phyloP scores from a whole-genome alignment of 1,140 invertebrate species.

The Diachasma alloeum region DNA sequence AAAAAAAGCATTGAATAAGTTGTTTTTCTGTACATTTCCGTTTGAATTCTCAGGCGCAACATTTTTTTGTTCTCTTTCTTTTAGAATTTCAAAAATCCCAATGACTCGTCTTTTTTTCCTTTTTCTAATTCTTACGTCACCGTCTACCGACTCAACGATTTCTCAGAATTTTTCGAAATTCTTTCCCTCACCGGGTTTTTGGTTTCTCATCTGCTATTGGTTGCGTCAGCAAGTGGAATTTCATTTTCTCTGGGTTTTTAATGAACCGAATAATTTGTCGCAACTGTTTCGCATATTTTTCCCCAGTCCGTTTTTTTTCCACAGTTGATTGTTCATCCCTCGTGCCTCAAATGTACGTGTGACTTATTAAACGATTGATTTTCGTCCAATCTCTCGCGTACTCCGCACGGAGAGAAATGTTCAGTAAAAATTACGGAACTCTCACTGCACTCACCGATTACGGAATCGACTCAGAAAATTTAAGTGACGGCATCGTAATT shows the following conservation, averaged over 20 bases:
- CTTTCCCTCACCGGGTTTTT: constrained; percentile 25
- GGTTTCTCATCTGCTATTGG: neutral
- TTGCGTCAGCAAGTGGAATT: neutral
- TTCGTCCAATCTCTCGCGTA: no score
- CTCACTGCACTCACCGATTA: no score
- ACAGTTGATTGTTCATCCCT: no score
- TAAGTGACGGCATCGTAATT: no score
- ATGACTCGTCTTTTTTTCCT: constrained; percentile 36
- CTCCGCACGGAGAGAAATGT: no score
- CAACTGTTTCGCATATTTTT: neutral
- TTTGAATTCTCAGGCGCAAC: neutral
- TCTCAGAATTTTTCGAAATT: constrained; percentile 49
- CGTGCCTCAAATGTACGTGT: no score
- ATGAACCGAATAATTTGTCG: no score
- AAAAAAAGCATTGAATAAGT: neutral
- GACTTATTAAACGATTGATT: neutral
- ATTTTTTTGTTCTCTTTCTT: neutral
- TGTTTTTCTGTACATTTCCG: neutral
- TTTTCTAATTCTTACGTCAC: constrained; percentile 26
- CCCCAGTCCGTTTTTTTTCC: neutral
- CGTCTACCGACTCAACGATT: constrained; percentile 45
- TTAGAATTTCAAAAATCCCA: neutral
- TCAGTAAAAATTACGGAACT: no score
- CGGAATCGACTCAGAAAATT: no score
- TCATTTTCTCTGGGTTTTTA: no score